Evolutionary conservation across 2,113 vertebrate genomes (phyloP).

Genomic region (Bambusicola thoracicus): DNA sequence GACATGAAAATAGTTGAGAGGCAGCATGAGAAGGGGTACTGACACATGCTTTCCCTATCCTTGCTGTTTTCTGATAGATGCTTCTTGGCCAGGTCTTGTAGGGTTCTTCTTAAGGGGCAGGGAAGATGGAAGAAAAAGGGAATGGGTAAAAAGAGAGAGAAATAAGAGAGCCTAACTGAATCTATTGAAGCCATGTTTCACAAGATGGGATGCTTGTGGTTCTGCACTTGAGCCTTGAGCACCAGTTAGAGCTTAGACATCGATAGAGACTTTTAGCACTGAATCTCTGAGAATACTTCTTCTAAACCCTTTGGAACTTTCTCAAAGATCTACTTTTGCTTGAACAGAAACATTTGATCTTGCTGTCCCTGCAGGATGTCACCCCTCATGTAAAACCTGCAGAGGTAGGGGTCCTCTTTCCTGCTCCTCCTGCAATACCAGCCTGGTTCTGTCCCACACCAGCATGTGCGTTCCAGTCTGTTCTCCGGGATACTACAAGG

Average conservation of each 20-base stretch:
- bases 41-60: accelerated
- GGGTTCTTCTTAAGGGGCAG: background rate
- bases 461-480: conserved; percentile 82
- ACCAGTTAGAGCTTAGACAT: background rate
- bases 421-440: conserved; percentile 83
- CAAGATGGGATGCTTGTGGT: too few species aligned
- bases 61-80: background rate
- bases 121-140: background rate
- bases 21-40: background rate
- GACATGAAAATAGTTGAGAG: background rate
- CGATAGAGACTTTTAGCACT: background rate
- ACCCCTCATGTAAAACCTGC: conserved; percentile 88
- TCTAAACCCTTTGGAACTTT: background rate
- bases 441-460: conserved; percentile 78
- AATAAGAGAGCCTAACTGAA: background rate
- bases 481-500: conserved; percentile 82
- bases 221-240: background rate
- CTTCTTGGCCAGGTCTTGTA: background rate
- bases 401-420: conserved; percentile 74
- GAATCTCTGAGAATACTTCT: background rate
- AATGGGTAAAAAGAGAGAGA: background rate
- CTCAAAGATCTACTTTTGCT: background rate
- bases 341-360: background rate
- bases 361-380: conserved; percentile 82
- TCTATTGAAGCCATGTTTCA: background rate